Evolutionary conservation across 2,113 vertebrate genomes (phyloP), one percentile per base, ranked within the genome.

Genomic region (Alosa alosa): DNA sequence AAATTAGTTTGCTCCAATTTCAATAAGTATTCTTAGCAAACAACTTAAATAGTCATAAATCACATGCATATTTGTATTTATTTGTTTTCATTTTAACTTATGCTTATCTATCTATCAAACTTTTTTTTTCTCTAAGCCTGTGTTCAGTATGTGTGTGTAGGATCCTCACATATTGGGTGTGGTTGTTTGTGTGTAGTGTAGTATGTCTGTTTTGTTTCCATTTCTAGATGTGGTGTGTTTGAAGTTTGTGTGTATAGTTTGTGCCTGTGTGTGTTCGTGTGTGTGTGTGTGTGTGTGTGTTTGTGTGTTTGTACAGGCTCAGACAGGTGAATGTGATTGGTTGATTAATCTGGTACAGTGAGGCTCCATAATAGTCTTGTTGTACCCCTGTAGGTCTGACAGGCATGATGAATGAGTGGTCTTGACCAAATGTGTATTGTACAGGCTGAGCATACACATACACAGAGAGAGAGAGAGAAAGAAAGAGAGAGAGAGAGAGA

Each of bases 191-290:
- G 25, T 75, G n/a, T 15, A 49, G 41, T 44, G 41, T 88, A 83
- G 41, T 88, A 83, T 81, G 46, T 82, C 18, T 82, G 81, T 22
- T 45, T 44, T 39, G 44, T 82, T 86, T 60, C 81, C 25, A 78
- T 64, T 83, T 31, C 4, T 44, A 44, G 41, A 41, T 49, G 47
- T 49, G 47, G 47, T 44, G 8, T 49, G 47, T 49, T 9, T 11
- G 47, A 49, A 8, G 47, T 49, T 1, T 49, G 47, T 49, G 47
- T 49, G 0, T 11, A 13, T 49, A 8, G 81, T 57, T 8, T 88
- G 22, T 39, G 41, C 36, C 9, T 86, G 86, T 88, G 50, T 83
- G 39, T 83, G 82, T 22, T 6, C 36, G 64, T 72, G 64, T 72
- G 64, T 72, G 68, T 11, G 7, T 75, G 25, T 75, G 25, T 39